Evolutionary conservation across 2,888 invertebrate species (phyloP), one percentile per base, ranked within the genome.

Genomic region (Cremastinae sp.): DNA sequence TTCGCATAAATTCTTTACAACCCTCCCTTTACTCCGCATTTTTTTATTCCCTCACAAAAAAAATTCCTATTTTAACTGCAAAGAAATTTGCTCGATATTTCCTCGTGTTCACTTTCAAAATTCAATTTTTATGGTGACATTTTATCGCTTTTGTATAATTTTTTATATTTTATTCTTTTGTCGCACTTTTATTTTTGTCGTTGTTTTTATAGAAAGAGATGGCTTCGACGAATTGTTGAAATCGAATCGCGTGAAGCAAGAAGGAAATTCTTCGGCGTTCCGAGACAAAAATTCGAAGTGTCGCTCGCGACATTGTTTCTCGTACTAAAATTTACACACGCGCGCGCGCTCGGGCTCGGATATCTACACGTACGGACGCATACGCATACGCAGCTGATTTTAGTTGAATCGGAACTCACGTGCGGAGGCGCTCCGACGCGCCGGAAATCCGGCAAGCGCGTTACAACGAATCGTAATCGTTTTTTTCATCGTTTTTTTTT

Each of bases 391-490:
- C 34, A 61, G 45, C 47, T 22, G 64, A 64, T 64, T 49, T 64
- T 51, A 51, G 64, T 64, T 36, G 45, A 45, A 16, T 59, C 59
- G 66, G 66, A 58, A 68, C 47, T 73, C 59, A 54, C 65, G 65
- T 51, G 49, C 75, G 62, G 79, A 56, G 61, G 58, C 43, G 78
- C 78, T 74, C 75, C 81, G 79, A 80, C 81, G 28, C 28, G 75
- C 86, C 87, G 87, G 87, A 87, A 83, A 82, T 87, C 87, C 87
- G 86, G 87, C 79, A 82, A 74, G 79, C 81, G 80, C 83, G 78
- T 79, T 80, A 73, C 70, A 28, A 79, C 84, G 86, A 87, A 87
- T 87, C 84, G 82, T 84, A 86, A 87, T 85, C 71, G 38, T 47
- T 38, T 51, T 12, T 51, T 49, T 43, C 34, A 51, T 74, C 36